A percentile compares a stretch with the other conserved stretches of the same genome.
Conservation (phyloP, 2,888 invertebrate genomes). For the Caenorhabditis angaria region DNA sequence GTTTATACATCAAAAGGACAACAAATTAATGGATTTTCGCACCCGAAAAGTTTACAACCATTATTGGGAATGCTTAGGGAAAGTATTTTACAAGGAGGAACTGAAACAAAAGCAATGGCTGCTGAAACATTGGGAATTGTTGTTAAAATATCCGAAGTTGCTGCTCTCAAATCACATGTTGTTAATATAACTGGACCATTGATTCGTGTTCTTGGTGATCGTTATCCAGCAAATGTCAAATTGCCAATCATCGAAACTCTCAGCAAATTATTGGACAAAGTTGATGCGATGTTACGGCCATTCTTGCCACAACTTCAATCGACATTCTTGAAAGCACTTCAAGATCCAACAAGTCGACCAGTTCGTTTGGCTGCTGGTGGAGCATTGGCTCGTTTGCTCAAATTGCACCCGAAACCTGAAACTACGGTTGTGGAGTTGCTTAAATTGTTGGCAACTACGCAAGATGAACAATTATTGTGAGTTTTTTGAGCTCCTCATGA, state of each 20-base stretch:
- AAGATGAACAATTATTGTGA: conserved; percentile 83
- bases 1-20: conserved; percentile 44
- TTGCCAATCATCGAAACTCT: conserved; percentile 93
- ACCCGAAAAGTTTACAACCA: conserved; percentile 84
- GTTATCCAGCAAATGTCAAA: conserved; percentile 89
- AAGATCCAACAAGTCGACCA: conserved; percentile 78
- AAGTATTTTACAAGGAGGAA: conserved; percentile 80
- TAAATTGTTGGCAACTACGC: conserved; percentile 83
- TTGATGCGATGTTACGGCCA: conserved; percentile 87
- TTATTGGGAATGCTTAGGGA: conserved; percentile 93
- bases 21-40: conserved; percentile 57
- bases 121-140: conserved; percentile 88
- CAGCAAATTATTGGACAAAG: conserved; percentile 89
- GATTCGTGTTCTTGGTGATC: conserved; percentile 89
- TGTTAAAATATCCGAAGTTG: conserved; percentile 75
- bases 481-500: too few relatives aligned
- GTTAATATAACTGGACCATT: conserved; percentile 96
- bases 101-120: conserved; percentile 85
- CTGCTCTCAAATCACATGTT: conserved; percentile 79
- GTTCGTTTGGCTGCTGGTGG: conserved; percentile 59
- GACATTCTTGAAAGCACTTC: conserved; percentile 92
- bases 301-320: conserved; percentile 98
- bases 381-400: conserved; percentile 48
- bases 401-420: conserved; percentile 91
- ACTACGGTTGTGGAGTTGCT: conserved; percentile 92